Conservation (phyloP, 2,113 vertebrate genomes). For the Stigmatopora argus region DNA sequence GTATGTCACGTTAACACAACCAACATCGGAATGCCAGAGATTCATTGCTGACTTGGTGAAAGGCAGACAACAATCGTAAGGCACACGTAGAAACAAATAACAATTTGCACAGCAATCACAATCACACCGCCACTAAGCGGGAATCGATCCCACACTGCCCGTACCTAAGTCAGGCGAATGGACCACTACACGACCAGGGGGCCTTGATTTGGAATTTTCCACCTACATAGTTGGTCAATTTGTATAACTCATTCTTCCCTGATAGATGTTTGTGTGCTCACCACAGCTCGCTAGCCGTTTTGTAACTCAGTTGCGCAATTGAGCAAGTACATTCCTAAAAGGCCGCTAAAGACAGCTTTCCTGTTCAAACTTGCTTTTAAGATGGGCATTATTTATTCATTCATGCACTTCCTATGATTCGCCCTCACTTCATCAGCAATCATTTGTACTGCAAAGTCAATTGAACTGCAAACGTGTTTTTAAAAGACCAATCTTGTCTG, state of each 20-base stretch:
- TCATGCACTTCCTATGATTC: background rate
- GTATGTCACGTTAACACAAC: too few species aligned
- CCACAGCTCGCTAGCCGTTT: background rate
- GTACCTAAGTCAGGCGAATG: too few species aligned
- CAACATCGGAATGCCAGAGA: too few species aligned
- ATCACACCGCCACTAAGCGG: too few species aligned
- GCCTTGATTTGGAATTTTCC: background rate
- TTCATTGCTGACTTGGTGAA: too few species aligned
- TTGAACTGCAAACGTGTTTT: background rate
- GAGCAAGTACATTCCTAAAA: slow-evolving; percentile 24
- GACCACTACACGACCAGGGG: too few species aligned
- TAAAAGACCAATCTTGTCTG: background rate
- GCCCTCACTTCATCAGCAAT: background rate
- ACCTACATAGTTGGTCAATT: background rate
- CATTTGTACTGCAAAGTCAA: background rate
- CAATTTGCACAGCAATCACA: too few species aligned
- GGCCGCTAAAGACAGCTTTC: slow-evolving; percentile 15
- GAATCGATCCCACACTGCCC: too few species aligned
- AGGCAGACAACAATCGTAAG: too few species aligned
- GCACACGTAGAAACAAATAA: too few species aligned
- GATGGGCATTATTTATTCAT: background rate
- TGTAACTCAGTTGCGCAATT: slow-evolving; percentile 10
- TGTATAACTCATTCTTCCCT: background rate
- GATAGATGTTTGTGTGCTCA: background rate
- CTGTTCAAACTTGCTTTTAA: slow-evolving; percentile 41